phyloP scores from a whole-genome alignment of 2,888 invertebrate genomes.

The Andrena haemorrhoa region DNA sequence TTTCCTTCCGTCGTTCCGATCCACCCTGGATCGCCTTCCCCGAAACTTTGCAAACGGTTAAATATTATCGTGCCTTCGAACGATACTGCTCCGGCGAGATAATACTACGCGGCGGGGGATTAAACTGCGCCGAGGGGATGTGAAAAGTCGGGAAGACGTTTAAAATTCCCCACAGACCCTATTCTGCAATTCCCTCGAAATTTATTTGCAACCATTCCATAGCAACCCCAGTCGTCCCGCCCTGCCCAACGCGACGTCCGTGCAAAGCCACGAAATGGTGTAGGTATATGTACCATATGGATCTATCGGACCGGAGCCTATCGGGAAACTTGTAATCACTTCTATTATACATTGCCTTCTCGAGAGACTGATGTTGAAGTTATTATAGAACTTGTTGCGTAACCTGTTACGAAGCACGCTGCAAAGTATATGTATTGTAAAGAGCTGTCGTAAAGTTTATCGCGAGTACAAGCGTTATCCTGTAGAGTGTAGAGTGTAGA shows the following conservation, averaged over 20 bases:
- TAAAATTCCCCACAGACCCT: background rate
- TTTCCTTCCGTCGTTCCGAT: background rate
- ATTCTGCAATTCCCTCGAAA: background rate
- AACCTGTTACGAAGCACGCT: conserved; percentile 22
- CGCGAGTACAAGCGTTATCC: conserved; percentile 7
- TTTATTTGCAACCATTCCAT: conserved; percentile 5
- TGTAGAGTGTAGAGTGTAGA: background rate
- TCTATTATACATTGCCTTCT: conserved; percentile 19
- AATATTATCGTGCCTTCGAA: conserved; percentile 19
- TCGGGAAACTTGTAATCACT: conserved; percentile 19
- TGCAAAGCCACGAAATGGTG: background rate
- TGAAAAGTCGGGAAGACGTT: conserved; percentile 9
- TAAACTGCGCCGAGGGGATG: background rate
- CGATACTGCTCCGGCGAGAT: conserved; percentile 18
- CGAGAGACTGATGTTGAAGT: conserved; percentile 5
- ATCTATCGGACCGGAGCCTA: conserved; percentile 1
- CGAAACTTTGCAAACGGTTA: conserved; percentile 24
- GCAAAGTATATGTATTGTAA: background rate
- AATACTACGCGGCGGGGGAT: conserved; percentile 17
- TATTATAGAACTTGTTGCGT: conserved; percentile 26
- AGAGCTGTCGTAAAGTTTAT: conserved; percentile 17
- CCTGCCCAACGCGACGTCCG: background rate
- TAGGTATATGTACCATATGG: background rate
- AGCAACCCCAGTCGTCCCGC: background rate
- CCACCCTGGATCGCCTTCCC: conserved; percentile 1